Evolutionary conservation across 2,888 invertebrate species (phyloP), one percentile per base, ranked within the genome.

Genomic region (Pollenia labialis): DNA sequence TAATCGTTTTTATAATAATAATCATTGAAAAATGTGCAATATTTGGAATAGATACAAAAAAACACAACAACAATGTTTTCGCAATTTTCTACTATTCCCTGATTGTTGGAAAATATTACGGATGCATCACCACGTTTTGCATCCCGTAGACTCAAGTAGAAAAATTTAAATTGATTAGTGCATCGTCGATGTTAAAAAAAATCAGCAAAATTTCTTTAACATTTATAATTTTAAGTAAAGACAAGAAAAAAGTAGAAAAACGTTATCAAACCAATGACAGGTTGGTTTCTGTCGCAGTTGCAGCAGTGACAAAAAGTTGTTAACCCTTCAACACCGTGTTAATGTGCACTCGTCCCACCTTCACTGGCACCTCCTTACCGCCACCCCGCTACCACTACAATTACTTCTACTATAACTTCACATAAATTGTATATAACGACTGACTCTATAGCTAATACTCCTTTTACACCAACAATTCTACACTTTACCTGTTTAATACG

Each of bases 321-420:
- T 44, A 87, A 81, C 44, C 77, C 68, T 40, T 77, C 23, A 40
- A 84, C 42, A 54, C 12, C 18, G 74, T 86, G 62, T 71, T 77
- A 76, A 71, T 86, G 62, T 75, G 40, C 76, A 77, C 76, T 83
- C 50, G 46, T 84, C 87, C 84, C 84, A 87, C 84, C 87, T 79
- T 56, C 68, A 79, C 84, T 72, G 66, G 69, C 74, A 62, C 10
- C 50, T 72, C 74, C 46, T 62, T 42, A 48, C 60, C 11, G 16
- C 44, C 75, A 69, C 64, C 54, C 58, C 40, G 48, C 32, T 40
- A 56, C 64, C 46, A 62, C 64, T 71, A 64, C 48, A 50, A 74
- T 32, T 75, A 74, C 11, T 46, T 48, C 50, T 64, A 40, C 71
- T 42, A 50, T 54, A 44, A 71, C 52, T 81, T 44, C 44, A 48